Percentiles rank a stretch among this genome's conserved stretches.
Evolutionary conservation across 2,888 invertebrate species (phyloP).

Genomic region (Drosophila rellima): DNA sequence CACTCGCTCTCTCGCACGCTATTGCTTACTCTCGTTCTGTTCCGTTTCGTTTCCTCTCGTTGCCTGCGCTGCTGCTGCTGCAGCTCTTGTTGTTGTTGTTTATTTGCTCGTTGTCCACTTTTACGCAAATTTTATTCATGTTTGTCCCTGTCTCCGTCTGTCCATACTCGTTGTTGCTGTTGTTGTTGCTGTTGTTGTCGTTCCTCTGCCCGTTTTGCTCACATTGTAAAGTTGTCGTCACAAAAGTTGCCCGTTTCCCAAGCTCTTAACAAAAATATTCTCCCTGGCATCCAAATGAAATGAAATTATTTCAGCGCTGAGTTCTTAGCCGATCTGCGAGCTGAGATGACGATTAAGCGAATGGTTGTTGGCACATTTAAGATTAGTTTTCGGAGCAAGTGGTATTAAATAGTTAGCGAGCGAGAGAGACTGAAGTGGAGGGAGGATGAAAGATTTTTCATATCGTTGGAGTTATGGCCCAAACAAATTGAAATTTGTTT

Average conservation of each 20-base stretch:
- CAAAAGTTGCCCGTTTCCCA: slow-evolving; percentile 50
- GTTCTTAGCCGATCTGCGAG: slow-evolving; percentile 46
- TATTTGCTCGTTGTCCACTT: slow-evolving; percentile 71
- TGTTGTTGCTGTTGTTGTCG: slow-evolving; percentile 26
- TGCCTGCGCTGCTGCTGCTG: not conserved
- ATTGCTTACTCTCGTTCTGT: slow-evolving; percentile 6
- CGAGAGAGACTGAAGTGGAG: not conserved
- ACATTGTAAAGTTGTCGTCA: slow-evolving; percentile 74
- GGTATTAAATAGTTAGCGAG: not conserved
- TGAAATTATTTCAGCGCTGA: slow-evolving; percentile 56
- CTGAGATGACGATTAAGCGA: slow-evolving; percentile 45
- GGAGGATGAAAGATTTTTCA: not conserved
- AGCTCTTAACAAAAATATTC: slow-evolving; percentile 42
- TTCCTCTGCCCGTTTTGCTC: slow-evolving; percentile 48
- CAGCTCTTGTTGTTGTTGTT: slow-evolving; percentile 33
- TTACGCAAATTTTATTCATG: slow-evolving; percentile 80
- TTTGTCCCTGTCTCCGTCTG: slow-evolving; percentile 54
- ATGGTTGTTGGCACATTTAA: slow-evolving; percentile 32
- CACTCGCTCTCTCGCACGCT: slow-evolving; percentile 8
- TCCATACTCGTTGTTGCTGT: slow-evolving; percentile 9
- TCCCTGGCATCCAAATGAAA: slow-evolving; percentile 52
- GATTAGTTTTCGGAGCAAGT: slow-evolving; percentile 18
- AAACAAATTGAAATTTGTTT: no score
- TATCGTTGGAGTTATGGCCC: no score
- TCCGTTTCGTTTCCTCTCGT: slow-evolving; percentile 21